A percentile compares a stretch with the other conserved stretches of the same genome.
Evolutionary conservation across 2,113 vertebrate species (phyloP).

Genomic region (Myotis lucifugus): DNA sequence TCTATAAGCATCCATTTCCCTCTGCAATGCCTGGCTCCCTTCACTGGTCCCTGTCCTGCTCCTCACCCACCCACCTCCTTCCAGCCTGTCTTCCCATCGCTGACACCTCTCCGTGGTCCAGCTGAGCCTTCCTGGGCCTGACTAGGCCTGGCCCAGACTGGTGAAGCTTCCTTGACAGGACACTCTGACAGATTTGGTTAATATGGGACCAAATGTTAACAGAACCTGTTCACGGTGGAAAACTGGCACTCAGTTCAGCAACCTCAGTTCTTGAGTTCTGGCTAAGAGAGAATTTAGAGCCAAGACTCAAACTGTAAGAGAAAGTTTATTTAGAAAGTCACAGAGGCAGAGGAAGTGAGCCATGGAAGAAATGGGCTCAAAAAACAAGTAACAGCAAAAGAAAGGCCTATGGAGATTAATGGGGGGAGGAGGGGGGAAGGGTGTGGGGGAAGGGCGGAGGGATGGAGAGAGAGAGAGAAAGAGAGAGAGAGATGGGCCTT

Average conservation of each 20-base stretch:
- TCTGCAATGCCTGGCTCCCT: background rate
- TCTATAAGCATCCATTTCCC: background rate
- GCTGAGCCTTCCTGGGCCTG: background rate
- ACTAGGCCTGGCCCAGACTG: background rate
- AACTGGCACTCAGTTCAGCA: background rate
- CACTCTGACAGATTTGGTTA: background rate
- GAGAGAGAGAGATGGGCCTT: background rate
- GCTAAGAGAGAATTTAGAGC: background rate
- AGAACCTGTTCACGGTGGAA: background rate
- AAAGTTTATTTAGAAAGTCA: background rate
- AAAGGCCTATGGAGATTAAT: background rate
- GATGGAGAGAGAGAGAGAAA: background rate
- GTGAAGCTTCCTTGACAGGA: background rate
- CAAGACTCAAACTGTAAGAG: background rate
- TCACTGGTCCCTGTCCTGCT: background rate
- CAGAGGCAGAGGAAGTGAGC: background rate
- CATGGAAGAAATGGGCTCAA: background rate
- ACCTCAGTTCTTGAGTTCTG: background rate
- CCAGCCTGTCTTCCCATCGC: fast-evolving
- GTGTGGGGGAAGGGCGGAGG: background rate
- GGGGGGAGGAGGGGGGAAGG: too few relatives aligned
- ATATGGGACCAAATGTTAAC: background rate
- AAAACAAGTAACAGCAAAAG: background rate
- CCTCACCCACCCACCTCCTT: background rate
- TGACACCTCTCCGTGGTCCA: background rate